phyloP scores from a whole-genome alignment of 37 sponge, comb jelly and placozoan genomes.

The Theonella swinhoei region DNA sequence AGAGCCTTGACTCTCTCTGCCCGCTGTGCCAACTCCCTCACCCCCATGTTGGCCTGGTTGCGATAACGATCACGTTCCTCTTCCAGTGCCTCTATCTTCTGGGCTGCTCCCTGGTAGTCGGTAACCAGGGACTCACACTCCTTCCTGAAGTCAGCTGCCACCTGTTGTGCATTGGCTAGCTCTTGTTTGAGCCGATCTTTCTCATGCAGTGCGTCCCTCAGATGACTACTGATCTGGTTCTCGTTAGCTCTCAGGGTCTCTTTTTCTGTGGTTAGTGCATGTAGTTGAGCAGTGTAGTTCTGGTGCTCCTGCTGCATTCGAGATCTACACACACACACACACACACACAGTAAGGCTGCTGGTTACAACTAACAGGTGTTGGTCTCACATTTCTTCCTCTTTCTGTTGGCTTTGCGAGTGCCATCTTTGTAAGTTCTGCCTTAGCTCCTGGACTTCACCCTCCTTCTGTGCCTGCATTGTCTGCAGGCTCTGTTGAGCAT shows the following conservation, averaged over 20 bases:
- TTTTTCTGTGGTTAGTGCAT: neutral
- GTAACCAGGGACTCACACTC: constrained; percentile 34
- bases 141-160: constrained; percentile 12
- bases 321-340: neutral
- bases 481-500: constrained; percentile 30
- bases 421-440: neutral
- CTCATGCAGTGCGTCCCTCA: neutral
- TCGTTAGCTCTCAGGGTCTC: neutral
- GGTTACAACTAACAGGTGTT: neutral
- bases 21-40: constrained; percentile 1
- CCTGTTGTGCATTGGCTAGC: neutral
- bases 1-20: constrained; percentile 12
- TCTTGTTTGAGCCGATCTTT: neutral
- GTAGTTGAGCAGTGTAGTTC: too few species aligned
- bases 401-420: neutral
- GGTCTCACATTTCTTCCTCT: neutral
- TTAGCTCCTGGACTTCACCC: neutral
- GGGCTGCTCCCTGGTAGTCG: constrained; percentile 5
- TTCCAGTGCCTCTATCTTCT: neutral
- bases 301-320: too few species aligned
- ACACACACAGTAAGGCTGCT: neutral
- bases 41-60: neutral
- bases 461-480: constrained; percentile 14
- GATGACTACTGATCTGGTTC: neutral
- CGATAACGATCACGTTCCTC: neutral